Base-by-base conservation (phyloP, 2,113 vertebrate species). In the Grammomys surdaster region DNA sequence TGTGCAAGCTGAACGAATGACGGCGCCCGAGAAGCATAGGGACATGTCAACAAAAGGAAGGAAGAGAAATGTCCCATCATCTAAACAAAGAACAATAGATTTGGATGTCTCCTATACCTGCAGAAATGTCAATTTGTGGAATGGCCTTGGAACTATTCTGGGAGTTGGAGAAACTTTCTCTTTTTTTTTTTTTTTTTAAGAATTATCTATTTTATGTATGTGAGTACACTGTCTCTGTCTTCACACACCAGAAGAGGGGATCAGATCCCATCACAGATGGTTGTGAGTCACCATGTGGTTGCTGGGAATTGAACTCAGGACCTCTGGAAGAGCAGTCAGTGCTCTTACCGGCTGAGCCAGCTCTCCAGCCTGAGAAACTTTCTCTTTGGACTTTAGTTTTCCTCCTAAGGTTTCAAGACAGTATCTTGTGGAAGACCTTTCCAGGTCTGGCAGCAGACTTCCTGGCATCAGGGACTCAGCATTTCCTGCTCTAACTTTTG, bases 11-110 rank as follows among this genome's bases (percentile, higher is more conserved):
- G 36, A 72, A 63, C 40, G 20, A 16, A 1, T 33, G 31, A 13
- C 8, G n/a, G 19, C 31, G 40, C 24, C 20, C 0, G 3, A 22
- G 69, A 51, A 56, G 43, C 48, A 16, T 36, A 36, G 72, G 65
- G 58, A 60, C 19, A 46, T 5, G 3, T 7, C 33, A 5, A 7
- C 11, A 58, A 40, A 78, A 48, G 20, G 1, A 7, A 14, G 46
- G 54, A 26, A 8, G 26, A n/a, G 58, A 63, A 36, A 10, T 3
- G 5, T 0, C 2, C 0, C 12, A 19, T 73, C 24, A 0, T 40
- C 82, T 54, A 3, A 36, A 72, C 43, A 6, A 17, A 28, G 33
- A 76, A 11, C 46, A 22, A 26, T 33, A 46, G 28, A 22, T 56
- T 48, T 33, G 77, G 72, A 54, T 26, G 11, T 40, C 48, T 65